Base-by-base conservation (phyloP, 53 echinoderm and acorn worm species). In the Mesocentrotus franciscanus region DNA sequence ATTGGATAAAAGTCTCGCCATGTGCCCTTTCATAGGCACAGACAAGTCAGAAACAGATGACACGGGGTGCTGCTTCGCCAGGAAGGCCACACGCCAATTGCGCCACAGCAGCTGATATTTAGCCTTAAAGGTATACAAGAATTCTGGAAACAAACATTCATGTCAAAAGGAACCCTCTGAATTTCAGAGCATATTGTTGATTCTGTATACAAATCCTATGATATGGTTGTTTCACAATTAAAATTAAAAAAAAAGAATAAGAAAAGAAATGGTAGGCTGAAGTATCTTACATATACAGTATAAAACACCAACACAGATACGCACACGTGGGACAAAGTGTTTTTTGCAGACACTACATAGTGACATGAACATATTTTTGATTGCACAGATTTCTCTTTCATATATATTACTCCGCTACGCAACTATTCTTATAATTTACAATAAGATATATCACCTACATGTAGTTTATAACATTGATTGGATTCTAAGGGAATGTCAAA, bases 1-100 rank as follows among this genome's bases (percentile, higher is more conserved):
- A 92, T 92, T 92, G 92, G 74, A 92, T 92, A 92, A 92, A 92
- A 74, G 71, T 56, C 74, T 56, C 24, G 92, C 74, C 92, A 92
- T 72, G 92, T 92, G 92, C 92, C 92, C 92, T 72, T 92, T 92
- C 74, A 42, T 71, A 56, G 55, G 11, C 68, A 64, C 10, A 75
- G 92, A 92, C 74, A 27, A 74, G 74, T 9, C 39, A 20, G 56
- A 92, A 92, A 92, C 92, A 92, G 74, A 92, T 92, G 92, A 64
- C 92, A 72, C 10, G 75, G 30, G 8, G 56, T 27, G 24, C 92
- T 92, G 92, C 62, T 68, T 66, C 24, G 18, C 10, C 32, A 36
- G 92, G 92, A 66, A 92, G 66, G 35, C 62, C 92, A 62, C 34
- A 39, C 92, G 62, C 92, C 62, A 66, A 60, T 35, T 64, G 62